Evolutionary conservation across 2,888 invertebrate species (phyloP).

Genomic region (Andrena praecox): DNA sequence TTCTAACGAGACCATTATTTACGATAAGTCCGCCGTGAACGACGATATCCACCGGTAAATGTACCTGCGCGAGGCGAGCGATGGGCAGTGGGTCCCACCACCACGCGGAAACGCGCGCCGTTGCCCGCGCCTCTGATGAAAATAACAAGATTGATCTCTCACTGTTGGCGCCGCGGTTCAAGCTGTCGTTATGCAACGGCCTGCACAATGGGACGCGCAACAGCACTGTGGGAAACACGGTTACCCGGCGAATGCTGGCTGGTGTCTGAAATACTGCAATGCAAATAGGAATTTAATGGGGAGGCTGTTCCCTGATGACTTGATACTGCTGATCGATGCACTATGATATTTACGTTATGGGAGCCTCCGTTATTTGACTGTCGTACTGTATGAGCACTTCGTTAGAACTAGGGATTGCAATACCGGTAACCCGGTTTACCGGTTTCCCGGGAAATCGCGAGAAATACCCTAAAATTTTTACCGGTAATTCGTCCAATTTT

Average conservation of each 20-base stretch:
- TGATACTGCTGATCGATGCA: not conserved
- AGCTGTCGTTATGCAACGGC: slow-evolving; percentile 9
- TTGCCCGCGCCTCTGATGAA: not conserved
- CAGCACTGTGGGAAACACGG: not conserved
- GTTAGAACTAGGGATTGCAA: too few relatives aligned
- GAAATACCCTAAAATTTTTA: too few relatives aligned
- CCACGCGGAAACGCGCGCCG: slow-evolving; percentile 25
- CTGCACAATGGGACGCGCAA: not conserved
- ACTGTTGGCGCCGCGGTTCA: slow-evolving; percentile 13
- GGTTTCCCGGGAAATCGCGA: too few relatives aligned
- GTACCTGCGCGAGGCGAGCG: slow-evolving; percentile 23
- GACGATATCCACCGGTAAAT: slow-evolving; percentile 42
- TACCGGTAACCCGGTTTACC: too few relatives aligned
- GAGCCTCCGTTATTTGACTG: too few relatives aligned
- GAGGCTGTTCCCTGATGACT: not conserved
- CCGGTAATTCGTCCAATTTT: too few relatives aligned
- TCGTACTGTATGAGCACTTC: too few relatives aligned
- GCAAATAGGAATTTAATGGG: not conserved
- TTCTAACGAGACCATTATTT: slow-evolving; percentile 57
- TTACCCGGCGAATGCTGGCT: not conserved
- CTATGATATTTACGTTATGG: too few relatives aligned
- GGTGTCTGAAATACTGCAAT: not conserved
- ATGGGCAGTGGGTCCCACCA: slow-evolving; percentile 4
- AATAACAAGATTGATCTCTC: slow-evolving; percentile 38
- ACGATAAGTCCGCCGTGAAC: slow-evolving; percentile 45